Percentiles rank a stretch among this genome's conserved stretches.
phyloP scores from a whole-genome alignment of 2,113 vertebrate genomes.

The Anser brachyrhynchus region DNA sequence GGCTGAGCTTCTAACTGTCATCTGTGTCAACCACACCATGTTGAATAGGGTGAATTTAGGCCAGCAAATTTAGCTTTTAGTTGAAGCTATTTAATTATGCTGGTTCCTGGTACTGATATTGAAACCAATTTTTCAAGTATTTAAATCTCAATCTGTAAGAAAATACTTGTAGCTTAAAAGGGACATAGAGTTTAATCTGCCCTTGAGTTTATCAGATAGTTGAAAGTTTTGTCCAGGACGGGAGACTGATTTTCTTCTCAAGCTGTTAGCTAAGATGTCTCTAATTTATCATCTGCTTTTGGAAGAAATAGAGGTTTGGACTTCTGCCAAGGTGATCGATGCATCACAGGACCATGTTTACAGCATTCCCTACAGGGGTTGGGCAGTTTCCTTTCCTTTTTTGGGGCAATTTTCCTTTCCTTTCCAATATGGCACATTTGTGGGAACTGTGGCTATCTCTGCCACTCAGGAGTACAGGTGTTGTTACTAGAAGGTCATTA shows the following conservation, averaged over 20 bases:
- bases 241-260: not conserved
- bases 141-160: not conserved
- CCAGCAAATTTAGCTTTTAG: not conserved
- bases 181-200: fast-evolving
- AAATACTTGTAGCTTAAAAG: not conserved
- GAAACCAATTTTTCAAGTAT: not conserved
- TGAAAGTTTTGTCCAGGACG: not conserved
- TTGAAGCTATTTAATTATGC: not conserved
- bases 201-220: not conserved
- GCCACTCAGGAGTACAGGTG: not conserved
- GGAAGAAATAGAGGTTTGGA: not conserved
- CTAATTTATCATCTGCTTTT: not conserved
- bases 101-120: not conserved
- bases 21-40: fast-evolving
- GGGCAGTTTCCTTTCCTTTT: not conserved
- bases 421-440: not conserved
- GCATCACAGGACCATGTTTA: not conserved
- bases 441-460: not conserved
- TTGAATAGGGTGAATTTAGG: not conserved
- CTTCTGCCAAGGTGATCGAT: not conserved
- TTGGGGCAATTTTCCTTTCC: not conserved
- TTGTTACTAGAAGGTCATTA: not conserved
- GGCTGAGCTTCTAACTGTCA: not conserved
- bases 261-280: not conserved
- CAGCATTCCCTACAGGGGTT: not conserved